phyloP scores from a whole-genome alignment of 1,140 invertebrate species.

The Thaumetopoea pityocampa region DNA sequence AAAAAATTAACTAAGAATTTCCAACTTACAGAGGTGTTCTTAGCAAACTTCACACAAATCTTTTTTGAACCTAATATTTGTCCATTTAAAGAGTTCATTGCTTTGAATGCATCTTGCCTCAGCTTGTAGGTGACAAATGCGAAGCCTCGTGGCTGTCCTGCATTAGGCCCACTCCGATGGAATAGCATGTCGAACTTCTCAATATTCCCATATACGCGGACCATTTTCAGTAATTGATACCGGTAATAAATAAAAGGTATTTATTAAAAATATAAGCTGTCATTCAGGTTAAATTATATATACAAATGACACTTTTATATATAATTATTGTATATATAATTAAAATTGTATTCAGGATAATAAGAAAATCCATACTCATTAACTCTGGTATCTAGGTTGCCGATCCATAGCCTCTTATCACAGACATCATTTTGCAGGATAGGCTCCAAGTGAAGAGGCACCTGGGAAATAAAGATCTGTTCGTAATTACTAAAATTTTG shows the following conservation, averaged over 20 bases:
- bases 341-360: too few relatives aligned
- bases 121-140: conserved; percentile 92
- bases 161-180: conserved; percentile 90
- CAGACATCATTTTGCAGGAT: conserved; percentile 77
- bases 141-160: conserved; percentile 93
- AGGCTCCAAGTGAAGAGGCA: conserved; percentile 79
- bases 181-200: conserved; percentile 97
- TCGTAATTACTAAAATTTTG: not conserved
- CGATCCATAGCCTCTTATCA: conserved; percentile 90
- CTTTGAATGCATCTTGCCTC: conserved; percentile 80
- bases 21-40: conserved; percentile 72
- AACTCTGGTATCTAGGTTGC: conserved; percentile 90
- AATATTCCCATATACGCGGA: conserved; percentile 93
- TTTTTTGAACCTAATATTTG: conserved; percentile 84
- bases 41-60: conserved; percentile 89
- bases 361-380: conserved; percentile 90
- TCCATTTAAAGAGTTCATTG: conserved; percentile 84
- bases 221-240: conserved; percentile 95
- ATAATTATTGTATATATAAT: too few relatives aligned
- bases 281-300: not conserved
- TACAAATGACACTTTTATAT: too few relatives aligned
- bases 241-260: conserved; percentile 79
- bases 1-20: too few relatives aligned
- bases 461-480: conserved; percentile 31
- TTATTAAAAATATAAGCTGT: conserved; percentile 14